A percentile compares a stretch with the other conserved stretches of the same genome.
phyloP scores from a whole-genome alignment of 2,888 invertebrate species.

The Cephus pulcher region DNA sequence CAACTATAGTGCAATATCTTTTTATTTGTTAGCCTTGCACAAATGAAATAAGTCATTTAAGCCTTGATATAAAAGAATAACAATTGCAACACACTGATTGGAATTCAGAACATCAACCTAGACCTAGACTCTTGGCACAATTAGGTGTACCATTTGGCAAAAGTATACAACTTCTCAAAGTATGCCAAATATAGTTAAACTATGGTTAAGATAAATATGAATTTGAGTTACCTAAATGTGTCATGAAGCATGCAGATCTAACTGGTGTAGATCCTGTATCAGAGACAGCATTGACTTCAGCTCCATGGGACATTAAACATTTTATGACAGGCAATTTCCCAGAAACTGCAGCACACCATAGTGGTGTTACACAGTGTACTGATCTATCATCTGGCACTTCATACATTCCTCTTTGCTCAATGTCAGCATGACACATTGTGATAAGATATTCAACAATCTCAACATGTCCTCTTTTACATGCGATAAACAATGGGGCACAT shows the following conservation, averaged over 20 bases:
- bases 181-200: background rate
- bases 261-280: constrained; percentile 92
- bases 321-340: constrained; percentile 83
- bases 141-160: constrained; percentile 24
- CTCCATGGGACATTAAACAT: constrained; percentile 82
- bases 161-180: constrained; percentile 5
- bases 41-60: constrained; percentile 9
- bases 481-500: constrained; percentile 85
- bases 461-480: constrained; percentile 82
- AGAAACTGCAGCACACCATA: constrained; percentile 93
- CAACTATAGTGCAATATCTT: background rate
- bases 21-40: background rate
- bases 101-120: constrained; percentile 44
- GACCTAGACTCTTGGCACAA: constrained; percentile 37
- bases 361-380: constrained; percentile 85
- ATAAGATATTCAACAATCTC: constrained; percentile 89
- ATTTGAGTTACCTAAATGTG: constrained; percentile 76
- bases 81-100: constrained; percentile 23
- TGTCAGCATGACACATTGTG: constrained; percentile 82
- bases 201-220: background rate
- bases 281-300: constrained; percentile 86
- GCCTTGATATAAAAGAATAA: constrained; percentile 10
- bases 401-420: constrained; percentile 88
- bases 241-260: constrained; percentile 93
- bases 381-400: constrained; percentile 86